phyloP scores from a whole-genome alignment of 1,140 invertebrate species.

The Drosophila repleta region DNA sequence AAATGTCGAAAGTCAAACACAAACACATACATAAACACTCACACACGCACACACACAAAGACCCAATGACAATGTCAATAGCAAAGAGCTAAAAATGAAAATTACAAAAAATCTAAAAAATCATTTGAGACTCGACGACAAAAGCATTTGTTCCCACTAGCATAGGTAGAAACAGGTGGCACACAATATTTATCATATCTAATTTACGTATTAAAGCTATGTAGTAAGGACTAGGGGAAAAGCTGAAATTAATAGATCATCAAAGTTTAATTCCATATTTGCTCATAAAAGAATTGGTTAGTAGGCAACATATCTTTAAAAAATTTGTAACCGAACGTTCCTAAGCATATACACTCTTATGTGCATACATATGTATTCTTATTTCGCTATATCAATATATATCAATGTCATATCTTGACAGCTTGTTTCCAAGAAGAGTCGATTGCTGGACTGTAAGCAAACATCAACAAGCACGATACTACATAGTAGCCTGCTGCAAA shows the following conservation, averaged over 20 bases:
- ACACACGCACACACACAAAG: constrained; percentile 36
- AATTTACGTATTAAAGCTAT: not conserved
- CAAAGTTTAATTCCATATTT: too few species aligned
- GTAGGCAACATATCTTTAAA: too few species aligned
- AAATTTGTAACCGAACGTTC: too few species aligned
- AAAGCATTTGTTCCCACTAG: not conserved
- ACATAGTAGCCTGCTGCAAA: too few species aligned
- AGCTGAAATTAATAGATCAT: too few species aligned
- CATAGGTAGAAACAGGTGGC: constrained; percentile 6
- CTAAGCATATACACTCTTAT: too few species aligned
- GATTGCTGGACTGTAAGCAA: too few species aligned
- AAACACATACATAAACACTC: constrained; percentile 24
- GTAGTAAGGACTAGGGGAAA: too few species aligned
- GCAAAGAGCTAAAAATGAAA: constrained; percentile 39
- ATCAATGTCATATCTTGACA: not conserved
- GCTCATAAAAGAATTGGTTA: too few species aligned
- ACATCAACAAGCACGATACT: too few species aligned
- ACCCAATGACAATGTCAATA: constrained; percentile 65
- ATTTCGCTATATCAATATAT: not conserved
- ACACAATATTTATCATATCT: not conserved
- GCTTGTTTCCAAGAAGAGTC: too few species aligned
- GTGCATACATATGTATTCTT: too few species aligned
- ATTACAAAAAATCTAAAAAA: constrained; percentile 34
- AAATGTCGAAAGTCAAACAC: constrained; percentile 67
- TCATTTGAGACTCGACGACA: constrained; percentile 24